Evolutionary conservation across 2,888 invertebrate species (phyloP).

Genomic region (Phymatocera aterrima): DNA sequence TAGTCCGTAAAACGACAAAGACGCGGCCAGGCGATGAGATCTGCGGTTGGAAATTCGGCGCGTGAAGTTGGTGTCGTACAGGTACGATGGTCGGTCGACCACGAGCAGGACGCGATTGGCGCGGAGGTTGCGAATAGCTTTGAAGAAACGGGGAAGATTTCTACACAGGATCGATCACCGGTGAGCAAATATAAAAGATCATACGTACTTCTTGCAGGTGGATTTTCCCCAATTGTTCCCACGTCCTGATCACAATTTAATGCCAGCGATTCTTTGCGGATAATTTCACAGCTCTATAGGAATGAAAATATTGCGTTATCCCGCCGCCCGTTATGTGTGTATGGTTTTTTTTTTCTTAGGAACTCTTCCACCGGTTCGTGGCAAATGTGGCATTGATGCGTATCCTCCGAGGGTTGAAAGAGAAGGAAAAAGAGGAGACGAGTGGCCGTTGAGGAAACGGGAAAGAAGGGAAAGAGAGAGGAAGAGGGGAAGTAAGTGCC

Average conservation of each 20-base stretch:
- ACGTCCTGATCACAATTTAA: too few relatives aligned
- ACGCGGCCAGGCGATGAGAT: neutral
- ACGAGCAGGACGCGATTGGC: neutral
- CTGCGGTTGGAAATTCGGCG: slow-evolving; percentile 19
- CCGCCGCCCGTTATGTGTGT: too few relatives aligned
- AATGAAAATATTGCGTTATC: too few relatives aligned
- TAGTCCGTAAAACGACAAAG: slow-evolving; percentile 22
- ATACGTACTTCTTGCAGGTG: too few relatives aligned
- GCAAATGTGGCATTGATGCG: slow-evolving; percentile 27
- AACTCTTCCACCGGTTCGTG: neutral
- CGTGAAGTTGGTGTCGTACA: slow-evolving; percentile 5
- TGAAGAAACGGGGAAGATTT: neutral
- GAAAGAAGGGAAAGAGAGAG: neutral
- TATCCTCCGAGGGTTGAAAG: slow-evolving; percentile 10
- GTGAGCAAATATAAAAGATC: too few relatives aligned
- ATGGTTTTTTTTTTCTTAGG: too few relatives aligned
- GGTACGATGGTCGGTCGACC: neutral
- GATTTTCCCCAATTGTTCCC: too few relatives aligned
- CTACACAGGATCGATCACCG: too few relatives aligned
- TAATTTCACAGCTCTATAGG: too few relatives aligned
- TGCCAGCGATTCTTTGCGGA: too few relatives aligned
- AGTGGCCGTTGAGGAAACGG: neutral
- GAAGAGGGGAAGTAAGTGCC: slow-evolving; percentile 2
- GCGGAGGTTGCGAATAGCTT: neutral
- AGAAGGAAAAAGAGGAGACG: neutral